Evolutionary conservation across 1,140 invertebrate species (phyloP), one percentile per base, ranked within the genome.

Genomic region (Acromyrmex charruanus): DNA sequence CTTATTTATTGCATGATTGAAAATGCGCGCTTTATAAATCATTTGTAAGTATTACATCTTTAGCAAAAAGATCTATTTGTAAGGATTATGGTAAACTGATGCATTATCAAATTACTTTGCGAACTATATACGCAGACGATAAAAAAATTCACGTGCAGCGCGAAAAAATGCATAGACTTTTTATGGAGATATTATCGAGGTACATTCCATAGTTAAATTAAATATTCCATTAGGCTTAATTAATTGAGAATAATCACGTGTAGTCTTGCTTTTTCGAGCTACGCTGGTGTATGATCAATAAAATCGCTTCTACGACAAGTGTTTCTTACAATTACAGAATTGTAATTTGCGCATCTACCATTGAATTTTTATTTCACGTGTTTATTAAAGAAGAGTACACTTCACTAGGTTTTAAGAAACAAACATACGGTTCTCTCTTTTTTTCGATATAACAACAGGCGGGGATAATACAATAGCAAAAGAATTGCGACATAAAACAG

Each of bases 221-320:
- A 44, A 74, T 59, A 31, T 14, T 82, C 66, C 66, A 82, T 82
- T 82, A 82, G 53, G 10, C 53, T 82, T 82, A 82, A 82, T 82
- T 82, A 82, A 82, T 82, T 58, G 31, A 5, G 4, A 25, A 65
- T 44, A 71, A 82, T 82, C 3, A 2, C 9, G 25, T 28, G 18
- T 16, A 51, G 3, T 81, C 25, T 51, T 51, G 3, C 10, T 39
- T 53, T 71, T 69, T 58, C 5, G 10, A 35, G 25, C 25, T 28
- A 14, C 31, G 35, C 14, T n/a, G 6, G 10, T 10, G 9, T 14
- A 35, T n/a, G 10, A 71, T 81, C 69, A 44, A 81, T 44, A 16
- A 25, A 68, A 55, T 21, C 44, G 49, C 35, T 39, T 39, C 18
- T 14, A 16, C 10, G 18, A 12, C 53, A 25, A 35, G 18, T 16